phyloP scores from a whole-genome alignment of 2,113 vertebrate genomes.

The Podiceps cristatus region DNA sequence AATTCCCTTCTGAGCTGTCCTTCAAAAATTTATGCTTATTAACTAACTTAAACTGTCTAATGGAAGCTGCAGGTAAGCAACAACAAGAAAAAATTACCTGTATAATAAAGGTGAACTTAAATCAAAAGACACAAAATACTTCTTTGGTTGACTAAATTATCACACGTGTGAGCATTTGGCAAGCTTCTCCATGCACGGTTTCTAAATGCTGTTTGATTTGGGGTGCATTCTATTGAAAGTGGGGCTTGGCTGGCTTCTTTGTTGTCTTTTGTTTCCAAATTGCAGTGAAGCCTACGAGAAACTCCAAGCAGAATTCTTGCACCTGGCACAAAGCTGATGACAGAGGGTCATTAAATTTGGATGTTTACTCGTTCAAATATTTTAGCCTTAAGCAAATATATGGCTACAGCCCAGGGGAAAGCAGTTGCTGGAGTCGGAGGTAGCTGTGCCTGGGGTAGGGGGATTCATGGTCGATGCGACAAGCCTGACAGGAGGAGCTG shows the following conservation, averaged over 20 bases:
- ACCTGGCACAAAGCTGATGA: conserved; percentile 25
- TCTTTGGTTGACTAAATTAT: not conserved
- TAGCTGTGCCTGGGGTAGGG: not conserved
- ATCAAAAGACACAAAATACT: not conserved
- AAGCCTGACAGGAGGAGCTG: not conserved
- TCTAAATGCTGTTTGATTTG: not conserved
- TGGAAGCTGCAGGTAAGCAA: not conserved
- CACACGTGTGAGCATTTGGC: rapidly evolving
- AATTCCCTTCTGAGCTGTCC: not conserved
- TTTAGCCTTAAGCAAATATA: not conserved
- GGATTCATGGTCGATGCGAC: not conserved
- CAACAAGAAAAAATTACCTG: not conserved
- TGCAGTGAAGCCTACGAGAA: not conserved
- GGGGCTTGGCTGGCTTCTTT: not conserved
- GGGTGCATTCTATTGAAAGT: not conserved
- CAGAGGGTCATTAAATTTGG: not conserved
- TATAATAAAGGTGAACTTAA: not conserved
- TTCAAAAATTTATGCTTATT: not conserved
- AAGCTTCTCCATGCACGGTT: not conserved
- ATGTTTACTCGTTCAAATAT: not conserved
- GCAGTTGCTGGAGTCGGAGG: not conserved
- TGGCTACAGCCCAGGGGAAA: not conserved
- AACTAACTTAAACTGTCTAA: not conserved
- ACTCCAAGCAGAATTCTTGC: not conserved
- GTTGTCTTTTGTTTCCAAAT: not conserved